Evolutionary conservation across 2,797 vertebrate genomes (phyloP), one percentile per base, ranked within the genome.

Genomic region (Lithobates pipiens): DNA sequence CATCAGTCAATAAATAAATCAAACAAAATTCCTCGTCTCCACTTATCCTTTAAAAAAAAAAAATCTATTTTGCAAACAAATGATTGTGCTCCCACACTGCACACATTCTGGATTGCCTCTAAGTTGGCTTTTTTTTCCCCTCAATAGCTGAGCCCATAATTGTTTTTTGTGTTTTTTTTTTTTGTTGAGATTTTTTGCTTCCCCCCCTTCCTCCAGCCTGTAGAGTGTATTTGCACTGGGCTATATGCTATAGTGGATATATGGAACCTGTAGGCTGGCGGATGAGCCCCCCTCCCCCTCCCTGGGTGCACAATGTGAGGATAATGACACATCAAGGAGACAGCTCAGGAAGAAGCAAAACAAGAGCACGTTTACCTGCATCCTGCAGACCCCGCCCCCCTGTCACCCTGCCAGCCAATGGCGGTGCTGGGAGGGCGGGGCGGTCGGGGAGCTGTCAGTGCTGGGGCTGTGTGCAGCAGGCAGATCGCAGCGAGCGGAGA

Each of bases 311-410:
- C 54, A 65, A 18, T 39, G 42, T 39, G 25, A 16, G 29, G 65
- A 77, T 36, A 77, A 84, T 79, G 83, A 85, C 69, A 79, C 70
- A 79, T 67, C 39, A 61, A 65, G 76, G 83, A 80, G 77, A 75
- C 76, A 54, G 75, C 32, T 11, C 29, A 71, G 67, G 11, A 23
- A 69, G 18, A 74, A 81, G 74, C 88, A 91, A 91, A 91, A 91
- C 92, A 92, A 90, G 89, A 91, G 89, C 91, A 91, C 91, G 89
- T 87, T 88, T 89, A 89, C 87, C 89, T 89, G 90, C 79, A 9
- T 67, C 77, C 86, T 11, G 74, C 0, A 15, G 42, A 5, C 65
- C 82, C 77, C 89, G 85, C 68, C 89, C 89, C 68, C 39, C 82
- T 61, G 1, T n/a, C 61, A 5, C 1, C 25, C 10, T 6, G 5